These are phyloP conservation scores for Therioaphis trifolii DNA, from an alignment of 2,888 invertebrate genomes.

Conservation along the genomic window DNA sequence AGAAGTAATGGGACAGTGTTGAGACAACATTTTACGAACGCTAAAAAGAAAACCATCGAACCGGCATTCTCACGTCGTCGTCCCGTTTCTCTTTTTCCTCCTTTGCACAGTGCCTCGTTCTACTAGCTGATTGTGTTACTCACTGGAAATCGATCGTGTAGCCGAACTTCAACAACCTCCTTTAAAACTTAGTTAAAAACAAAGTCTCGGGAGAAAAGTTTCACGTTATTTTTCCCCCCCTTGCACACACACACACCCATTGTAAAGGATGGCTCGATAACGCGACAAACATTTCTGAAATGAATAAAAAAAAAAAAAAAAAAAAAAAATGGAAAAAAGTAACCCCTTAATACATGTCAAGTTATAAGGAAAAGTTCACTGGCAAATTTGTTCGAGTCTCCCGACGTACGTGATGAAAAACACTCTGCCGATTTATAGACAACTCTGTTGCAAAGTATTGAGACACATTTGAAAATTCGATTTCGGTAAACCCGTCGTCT, in stretches of 20 bases:
- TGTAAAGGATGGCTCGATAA: conserved; percentile 51
- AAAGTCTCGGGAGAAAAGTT: conserved; percentile 60
- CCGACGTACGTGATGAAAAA: conserved; percentile 29
- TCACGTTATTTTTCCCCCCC: conserved; percentile 43
- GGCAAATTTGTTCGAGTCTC: conserved; percentile 16
- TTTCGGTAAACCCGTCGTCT: neutral
- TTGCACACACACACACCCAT: neutral
- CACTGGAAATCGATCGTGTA: conserved; percentile 40
- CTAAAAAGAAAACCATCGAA: conserved; percentile 32
- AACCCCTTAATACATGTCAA: conserved; percentile 36
- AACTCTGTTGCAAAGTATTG: neutral
- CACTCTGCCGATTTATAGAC: conserved; percentile 38
- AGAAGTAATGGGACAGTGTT: conserved; percentile 14
- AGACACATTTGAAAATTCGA: neutral
- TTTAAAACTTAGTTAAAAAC: conserved; percentile 60
- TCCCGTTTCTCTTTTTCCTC: no score
- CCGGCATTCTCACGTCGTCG: neutral
- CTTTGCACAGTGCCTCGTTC: neutral
- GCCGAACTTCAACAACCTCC: conserved; percentile 50
- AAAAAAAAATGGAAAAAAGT: conserved; percentile 33
- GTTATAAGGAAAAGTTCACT: conserved; percentile 37
- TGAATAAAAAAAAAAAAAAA: conserved; percentile 4
- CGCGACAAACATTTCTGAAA: conserved; percentile 59
- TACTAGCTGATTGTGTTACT: conserved; percentile 32
- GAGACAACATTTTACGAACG: conserved; percentile 25